Percentiles rank a stretch among this genome's conserved stretches.
phyloP scores from a whole-genome alignment of 2,113 vertebrate genomes.

The Numenius arquata region DNA sequence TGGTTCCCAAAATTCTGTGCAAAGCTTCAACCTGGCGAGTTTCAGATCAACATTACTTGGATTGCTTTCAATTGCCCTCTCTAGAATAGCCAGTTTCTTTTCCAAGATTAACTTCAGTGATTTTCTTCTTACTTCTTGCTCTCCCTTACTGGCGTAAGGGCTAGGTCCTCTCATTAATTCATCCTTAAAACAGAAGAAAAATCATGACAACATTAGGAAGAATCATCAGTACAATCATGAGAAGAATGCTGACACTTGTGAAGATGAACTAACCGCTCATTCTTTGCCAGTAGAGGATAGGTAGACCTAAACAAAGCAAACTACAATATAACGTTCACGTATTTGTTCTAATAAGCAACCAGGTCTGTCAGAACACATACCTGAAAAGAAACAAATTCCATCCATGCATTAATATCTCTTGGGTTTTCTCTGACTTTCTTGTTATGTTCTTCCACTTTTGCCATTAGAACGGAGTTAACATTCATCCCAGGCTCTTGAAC shows the following conservation, averaged over 20 bases:
- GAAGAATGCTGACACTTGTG: neutral
- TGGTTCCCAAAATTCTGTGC: slow-evolving; percentile 90
- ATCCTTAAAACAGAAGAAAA: slow-evolving; percentile 76
- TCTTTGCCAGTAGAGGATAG: neutral
- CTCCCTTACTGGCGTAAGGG: slow-evolving; percentile 69
- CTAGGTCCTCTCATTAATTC: slow-evolving; percentile 77
- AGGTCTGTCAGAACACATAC: slow-evolving; percentile 46
- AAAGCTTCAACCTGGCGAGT: slow-evolving; percentile 84
- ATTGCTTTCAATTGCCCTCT: slow-evolving; percentile 89
- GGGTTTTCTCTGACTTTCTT: slow-evolving; percentile 88
- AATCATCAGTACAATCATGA: neutral
- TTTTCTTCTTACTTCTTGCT: slow-evolving; percentile 67
- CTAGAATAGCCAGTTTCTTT: slow-evolving; percentile 91
- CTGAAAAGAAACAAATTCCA: slow-evolving; percentile 91
- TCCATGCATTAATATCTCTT: slow-evolving; percentile 83
- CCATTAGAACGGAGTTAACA: neutral
- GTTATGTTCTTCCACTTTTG: slow-evolving; percentile 91
- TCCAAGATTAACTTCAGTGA: slow-evolving; percentile 83
- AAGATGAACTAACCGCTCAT: neutral
- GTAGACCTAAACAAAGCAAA: neutral
- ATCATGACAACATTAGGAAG: neutral
- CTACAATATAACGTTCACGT: neutral
- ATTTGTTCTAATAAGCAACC: neutral
- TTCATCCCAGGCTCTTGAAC: slow-evolving; percentile 14
- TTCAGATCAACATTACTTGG: slow-evolving; percentile 85